phyloP scores from a whole-genome alignment of 2,113 vertebrate species.

The Chamaea fasciata region DNA sequence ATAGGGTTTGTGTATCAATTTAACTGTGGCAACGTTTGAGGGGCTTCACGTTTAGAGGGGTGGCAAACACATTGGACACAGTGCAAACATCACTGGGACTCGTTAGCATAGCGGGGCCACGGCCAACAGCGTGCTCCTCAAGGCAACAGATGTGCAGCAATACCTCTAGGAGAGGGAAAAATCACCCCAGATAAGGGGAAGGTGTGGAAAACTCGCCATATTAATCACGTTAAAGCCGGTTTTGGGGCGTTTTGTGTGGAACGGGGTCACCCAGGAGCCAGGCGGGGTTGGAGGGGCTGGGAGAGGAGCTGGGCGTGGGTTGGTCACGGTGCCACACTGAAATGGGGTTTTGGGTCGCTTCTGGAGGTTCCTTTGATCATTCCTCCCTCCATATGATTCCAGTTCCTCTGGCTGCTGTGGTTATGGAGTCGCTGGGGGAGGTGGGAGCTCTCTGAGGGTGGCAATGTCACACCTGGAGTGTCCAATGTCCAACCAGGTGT shows the following conservation, averaged over 20 bases:
- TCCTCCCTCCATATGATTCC: rapidly evolving
- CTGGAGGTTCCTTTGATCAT: rapidly evolving
- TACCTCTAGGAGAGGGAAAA: neutral
- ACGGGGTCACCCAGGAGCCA: rapidly evolving
- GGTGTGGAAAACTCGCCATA: neutral
- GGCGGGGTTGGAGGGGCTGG: neutral
- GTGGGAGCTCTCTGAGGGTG: rapidly evolving
- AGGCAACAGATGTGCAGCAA: neutral
- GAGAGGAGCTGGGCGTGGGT: neutral
- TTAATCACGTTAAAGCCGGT: neutral
- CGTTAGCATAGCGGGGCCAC: neutral
- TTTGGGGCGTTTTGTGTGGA: neutral
- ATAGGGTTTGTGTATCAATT: conserved; percentile 36
- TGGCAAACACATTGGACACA: conserved; percentile 32
- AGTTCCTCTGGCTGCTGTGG: rapidly evolving
- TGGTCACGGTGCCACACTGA: neutral
- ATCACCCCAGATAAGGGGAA: neutral
- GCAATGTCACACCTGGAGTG: rapidly evolving
- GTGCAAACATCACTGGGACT: neutral
- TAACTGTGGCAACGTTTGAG: neutral
- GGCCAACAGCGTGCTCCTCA: neutral
- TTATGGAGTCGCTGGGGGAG: rapidly evolving
- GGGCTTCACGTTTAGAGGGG: neutral
- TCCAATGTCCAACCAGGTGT: rapidly evolving
- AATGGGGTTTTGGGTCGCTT: rapidly evolving